Conservation (phyloP, 2,888 invertebrate genomes). For the Willowsia nigromaculata region DNA sequence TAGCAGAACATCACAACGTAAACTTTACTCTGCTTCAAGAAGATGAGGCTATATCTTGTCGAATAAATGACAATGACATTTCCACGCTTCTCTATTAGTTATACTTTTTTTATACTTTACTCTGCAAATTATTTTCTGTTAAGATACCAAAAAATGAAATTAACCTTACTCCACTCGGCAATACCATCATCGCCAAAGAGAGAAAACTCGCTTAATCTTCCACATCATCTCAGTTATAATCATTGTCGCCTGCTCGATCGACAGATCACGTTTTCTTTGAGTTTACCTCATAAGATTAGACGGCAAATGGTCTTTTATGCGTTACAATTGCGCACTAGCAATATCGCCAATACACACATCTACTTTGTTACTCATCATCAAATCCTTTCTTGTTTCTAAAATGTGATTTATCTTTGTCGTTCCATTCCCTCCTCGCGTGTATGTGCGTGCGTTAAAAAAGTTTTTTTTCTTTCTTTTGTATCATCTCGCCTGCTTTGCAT, state of each 20-base stretch:
- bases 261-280: constrained; percentile 33
- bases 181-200: background rate
- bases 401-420: constrained; percentile 79
- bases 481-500: constrained; percentile 10
- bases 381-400: constrained; percentile 72
- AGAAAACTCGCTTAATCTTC: background rate
- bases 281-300: background rate
- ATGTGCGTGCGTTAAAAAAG: constrained; percentile 34
- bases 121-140: background rate
- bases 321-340: background rate
- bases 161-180: background rate
- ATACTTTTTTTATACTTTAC: background rate
- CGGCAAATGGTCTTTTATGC: background rate
- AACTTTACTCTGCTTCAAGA: background rate
- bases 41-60: background rate
- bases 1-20: background rate
- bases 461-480: constrained; percentile 39
- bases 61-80: background rate
- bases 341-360: background rate
- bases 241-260: constrained; percentile 9
- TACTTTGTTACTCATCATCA: constrained; percentile 61
- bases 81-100: background rate
- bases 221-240: background rate
- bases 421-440: constrained; percentile 60
- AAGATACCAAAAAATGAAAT: background rate